Evolutionary conservation across 1,140 invertebrate species (phyloP).

Genomic region (Sitodiplosis mosellana): DNA sequence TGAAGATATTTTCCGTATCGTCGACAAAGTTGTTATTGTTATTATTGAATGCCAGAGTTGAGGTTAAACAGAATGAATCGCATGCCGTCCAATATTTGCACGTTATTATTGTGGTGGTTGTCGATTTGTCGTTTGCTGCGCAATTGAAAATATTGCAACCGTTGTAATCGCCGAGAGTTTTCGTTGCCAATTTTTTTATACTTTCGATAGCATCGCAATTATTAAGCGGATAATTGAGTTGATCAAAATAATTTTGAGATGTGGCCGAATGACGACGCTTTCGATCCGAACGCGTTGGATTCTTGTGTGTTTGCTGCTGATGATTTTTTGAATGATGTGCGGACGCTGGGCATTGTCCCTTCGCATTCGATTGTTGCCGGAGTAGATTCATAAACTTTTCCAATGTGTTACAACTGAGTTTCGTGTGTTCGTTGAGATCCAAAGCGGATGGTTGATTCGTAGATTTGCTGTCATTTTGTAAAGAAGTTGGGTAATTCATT

Average conservation of each 20-base stretch:
- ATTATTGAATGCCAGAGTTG: too few species aligned
- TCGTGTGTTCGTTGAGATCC: background rate
- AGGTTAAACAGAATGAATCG: background rate
- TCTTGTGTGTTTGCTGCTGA: too few species aligned
- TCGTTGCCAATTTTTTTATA: background rate
- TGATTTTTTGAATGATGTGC: too few species aligned
- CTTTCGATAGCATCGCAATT: background rate
- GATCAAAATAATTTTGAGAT: slow-evolving; percentile 8
- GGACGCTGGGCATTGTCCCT: background rate
- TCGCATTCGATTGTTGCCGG: background rate
- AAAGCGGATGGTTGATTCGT: background rate
- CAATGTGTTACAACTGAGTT: background rate
- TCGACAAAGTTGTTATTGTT: background rate
- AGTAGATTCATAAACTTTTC: background rate
- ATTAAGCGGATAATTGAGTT: background rate
- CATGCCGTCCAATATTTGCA: slow-evolving; percentile 9
- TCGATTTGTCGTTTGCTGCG: background rate
- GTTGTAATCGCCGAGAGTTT: background rate
- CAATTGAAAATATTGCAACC: background rate
- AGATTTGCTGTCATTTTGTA: background rate
- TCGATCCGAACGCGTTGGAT: slow-evolving; percentile 5
- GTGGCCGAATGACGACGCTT: slow-evolving; percentile 10
- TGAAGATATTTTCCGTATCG: background rate
- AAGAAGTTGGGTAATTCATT: too few species aligned
- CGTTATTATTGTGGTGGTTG: slow-evolving; percentile 8